Conservation (phyloP, 2,888 invertebrate genomes). For the Drosophila formosana region DNA sequence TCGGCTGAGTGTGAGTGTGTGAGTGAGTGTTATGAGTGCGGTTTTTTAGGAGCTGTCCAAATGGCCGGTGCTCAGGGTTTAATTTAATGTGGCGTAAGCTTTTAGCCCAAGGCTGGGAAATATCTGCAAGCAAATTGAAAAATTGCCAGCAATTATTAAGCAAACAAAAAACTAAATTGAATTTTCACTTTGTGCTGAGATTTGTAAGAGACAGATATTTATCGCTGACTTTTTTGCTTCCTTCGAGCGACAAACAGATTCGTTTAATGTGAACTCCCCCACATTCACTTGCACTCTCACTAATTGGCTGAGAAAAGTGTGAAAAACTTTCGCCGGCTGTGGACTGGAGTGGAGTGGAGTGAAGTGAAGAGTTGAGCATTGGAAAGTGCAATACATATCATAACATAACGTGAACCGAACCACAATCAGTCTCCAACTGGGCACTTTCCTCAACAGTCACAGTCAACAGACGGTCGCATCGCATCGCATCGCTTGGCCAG, state of each 20-base stretch:
- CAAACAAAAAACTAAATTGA: neutral
- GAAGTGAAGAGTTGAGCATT: conserved; percentile 25
- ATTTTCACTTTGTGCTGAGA: neutral
- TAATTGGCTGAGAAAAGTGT: conserved; percentile 57
- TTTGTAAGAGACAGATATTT: neutral
- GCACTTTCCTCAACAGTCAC: conserved; percentile 38
- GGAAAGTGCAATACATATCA: conserved; percentile 51
- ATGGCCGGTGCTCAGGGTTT: conserved; percentile 14
- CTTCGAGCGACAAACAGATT: neutral
- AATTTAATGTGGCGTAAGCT: conserved; percentile 28
- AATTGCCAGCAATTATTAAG: neutral
- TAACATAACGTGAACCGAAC: conserved; percentile 37
- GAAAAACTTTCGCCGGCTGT: conserved; percentile 62
- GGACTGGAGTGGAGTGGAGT: neutral
- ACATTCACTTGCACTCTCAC: conserved; percentile 27
- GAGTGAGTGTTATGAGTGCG: conserved; percentile 15
- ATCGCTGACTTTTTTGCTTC: neutral
- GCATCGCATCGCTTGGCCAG: conserved; percentile 16
- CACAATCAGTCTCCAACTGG: conserved; percentile 39
- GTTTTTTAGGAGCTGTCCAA: conserved; percentile 16
- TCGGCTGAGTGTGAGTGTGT: neutral
- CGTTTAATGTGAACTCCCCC: conserved; percentile 18
- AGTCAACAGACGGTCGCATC: neutral
- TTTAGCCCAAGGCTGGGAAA: conserved; percentile 6
- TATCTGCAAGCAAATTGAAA: conserved; percentile 1